phyloP scores from a whole-genome alignment of 2,113 vertebrate genomes.

The Leptosomus discolor region DNA sequence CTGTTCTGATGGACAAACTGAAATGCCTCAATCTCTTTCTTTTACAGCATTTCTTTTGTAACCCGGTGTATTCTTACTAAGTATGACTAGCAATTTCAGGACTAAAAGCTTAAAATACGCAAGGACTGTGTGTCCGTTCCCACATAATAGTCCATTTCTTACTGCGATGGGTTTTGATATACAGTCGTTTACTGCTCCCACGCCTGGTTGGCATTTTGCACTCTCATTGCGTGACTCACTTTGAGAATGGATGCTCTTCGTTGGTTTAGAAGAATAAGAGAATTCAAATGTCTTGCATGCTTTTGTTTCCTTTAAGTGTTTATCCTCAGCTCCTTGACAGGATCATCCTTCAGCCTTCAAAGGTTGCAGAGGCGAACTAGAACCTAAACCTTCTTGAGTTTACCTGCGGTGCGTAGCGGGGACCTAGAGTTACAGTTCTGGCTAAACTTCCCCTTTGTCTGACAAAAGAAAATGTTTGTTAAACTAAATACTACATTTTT shows the following conservation, averaged over 20 bases:
- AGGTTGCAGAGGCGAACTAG: background rate
- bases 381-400: background rate
- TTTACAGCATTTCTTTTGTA: background rate
- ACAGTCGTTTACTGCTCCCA: background rate
- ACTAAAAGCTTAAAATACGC: background rate
- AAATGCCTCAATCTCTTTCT: background rate
- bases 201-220: background rate
- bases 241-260: background rate
- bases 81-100: background rate
- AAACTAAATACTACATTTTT: background rate
- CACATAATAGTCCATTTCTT: background rate
- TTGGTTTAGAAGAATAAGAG: background rate
- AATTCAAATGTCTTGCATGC: background rate
- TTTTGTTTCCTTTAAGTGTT: background rate
- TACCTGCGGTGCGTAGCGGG: fast-evolving
- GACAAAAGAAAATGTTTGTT: background rate
- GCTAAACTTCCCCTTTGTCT: background rate
- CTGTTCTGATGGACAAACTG: background rate
- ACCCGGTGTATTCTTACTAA: background rate
- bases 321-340: background rate
- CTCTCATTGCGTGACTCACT: background rate
- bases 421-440: background rate
- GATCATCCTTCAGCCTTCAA: background rate
- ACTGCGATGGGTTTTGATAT: background rate
- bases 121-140: background rate